Evolutionary conservation across 1,140 invertebrate genomes (phyloP).

Genomic region (Helicorthomorpha holstii): DNA sequence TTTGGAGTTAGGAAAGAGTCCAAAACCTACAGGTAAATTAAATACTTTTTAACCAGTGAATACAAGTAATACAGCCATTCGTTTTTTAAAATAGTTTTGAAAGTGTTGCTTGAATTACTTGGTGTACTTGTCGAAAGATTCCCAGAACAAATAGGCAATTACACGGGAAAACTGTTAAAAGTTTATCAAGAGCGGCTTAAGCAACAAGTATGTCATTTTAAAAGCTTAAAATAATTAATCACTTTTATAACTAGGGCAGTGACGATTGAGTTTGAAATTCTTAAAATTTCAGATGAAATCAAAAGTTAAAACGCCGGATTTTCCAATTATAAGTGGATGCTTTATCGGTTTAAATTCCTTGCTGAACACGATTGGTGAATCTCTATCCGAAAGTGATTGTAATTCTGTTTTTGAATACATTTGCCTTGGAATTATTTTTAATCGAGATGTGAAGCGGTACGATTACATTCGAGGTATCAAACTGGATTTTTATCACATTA

Average conservation of each 20-base stretch:
- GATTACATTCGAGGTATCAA: not conserved
- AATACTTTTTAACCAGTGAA: not conserved
- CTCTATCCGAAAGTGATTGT: not conserved
- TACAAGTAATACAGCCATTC: not conserved
- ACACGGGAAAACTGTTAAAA: conserved; percentile 17
- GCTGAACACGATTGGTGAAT: not conserved
- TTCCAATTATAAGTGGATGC: not conserved
- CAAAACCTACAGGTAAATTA: no score
- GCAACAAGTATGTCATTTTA: conserved; percentile 2
- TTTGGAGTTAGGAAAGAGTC: no score
- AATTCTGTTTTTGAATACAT: no score
- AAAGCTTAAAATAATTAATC: conserved; percentile 1
- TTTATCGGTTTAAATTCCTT: not conserved
- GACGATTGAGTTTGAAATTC: not conserved
- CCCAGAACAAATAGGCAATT: conserved; percentile 20
- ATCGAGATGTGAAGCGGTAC: not conserved
- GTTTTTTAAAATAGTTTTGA: conserved; percentile 19
- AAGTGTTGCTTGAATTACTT: conserved; percentile 21
- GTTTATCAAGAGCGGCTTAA: conserved; percentile 20
- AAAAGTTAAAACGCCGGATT: not conserved
- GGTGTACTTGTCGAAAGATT: conserved; percentile 23
- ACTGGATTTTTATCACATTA: not conserved
- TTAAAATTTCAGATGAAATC: not conserved
- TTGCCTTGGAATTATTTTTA: not conserved
- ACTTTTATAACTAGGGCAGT: not conserved